Evolutionary conservation across 2,888 invertebrate genomes (phyloP).

Genomic region (Sclerodermus sp.): DNA sequence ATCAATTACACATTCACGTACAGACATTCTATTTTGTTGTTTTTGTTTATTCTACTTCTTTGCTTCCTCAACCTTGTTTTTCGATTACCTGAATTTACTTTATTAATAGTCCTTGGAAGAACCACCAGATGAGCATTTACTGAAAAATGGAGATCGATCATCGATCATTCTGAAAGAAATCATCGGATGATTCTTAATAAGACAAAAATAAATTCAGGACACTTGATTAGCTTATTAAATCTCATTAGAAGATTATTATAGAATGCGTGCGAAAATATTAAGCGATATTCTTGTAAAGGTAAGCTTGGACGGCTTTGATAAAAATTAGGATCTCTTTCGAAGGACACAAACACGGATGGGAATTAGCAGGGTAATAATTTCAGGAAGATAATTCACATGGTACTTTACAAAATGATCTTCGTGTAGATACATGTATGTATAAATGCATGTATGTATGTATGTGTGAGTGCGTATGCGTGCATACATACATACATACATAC

Average conservation of each 20-base stretch:
- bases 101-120: background rate
- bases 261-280: constrained; percentile 55
- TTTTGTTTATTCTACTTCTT: constrained; percentile 4
- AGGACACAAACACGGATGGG: constrained; percentile 46
- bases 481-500: too few relatives aligned
- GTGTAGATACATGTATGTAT: background rate
- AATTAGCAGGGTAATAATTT: background rate
- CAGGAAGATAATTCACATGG: background rate
- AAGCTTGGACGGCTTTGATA: constrained; percentile 58
- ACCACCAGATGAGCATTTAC: too few relatives aligned
- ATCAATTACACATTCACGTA: background rate
- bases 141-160: too few relatives aligned
- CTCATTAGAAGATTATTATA: constrained; percentile 22
- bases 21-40: background rate
- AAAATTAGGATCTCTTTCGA: constrained; percentile 55
- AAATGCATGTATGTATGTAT: too few relatives aligned
- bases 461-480: too few relatives aligned
- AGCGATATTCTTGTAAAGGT: constrained; percentile 54
- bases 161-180: too few relatives aligned
- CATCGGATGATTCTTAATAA: too few relatives aligned
- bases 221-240: constrained; percentile 29
- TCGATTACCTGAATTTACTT: background rate
- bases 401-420: constrained; percentile 13
- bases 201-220: constrained; percentile 20
- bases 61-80: background rate